These are phyloP conservation scores for Sylvilagus bachmani DNA, from an alignment of 2,113 vertebrate species.

Conservation along the genomic window DNA sequence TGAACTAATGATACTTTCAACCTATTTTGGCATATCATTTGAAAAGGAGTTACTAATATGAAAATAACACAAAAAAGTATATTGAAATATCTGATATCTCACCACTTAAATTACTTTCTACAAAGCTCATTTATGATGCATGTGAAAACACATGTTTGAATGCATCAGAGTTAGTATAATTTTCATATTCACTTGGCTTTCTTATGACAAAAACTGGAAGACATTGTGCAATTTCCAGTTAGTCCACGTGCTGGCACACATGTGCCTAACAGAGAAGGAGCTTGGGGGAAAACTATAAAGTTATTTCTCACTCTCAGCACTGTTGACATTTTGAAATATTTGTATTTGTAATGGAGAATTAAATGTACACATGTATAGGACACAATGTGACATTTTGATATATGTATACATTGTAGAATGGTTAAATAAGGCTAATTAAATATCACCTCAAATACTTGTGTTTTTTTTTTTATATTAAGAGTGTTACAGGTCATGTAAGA, in stretches of 20 bases:
- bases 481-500: no score
- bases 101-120: neutral
- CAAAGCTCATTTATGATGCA: neutral
- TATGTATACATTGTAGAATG: no score
- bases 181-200: constrained; percentile 11
- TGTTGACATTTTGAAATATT: neutral
- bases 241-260: neutral
- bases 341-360: no score
- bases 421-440: no score
- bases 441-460: no score
- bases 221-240: neutral
- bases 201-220: neutral
- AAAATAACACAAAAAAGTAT: constrained; percentile 13
- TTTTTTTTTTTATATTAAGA: no score
- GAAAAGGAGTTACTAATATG: neutral
- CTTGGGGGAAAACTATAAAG: neutral
- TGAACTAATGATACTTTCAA: neutral
- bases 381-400: no score
- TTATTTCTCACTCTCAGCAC: neutral
- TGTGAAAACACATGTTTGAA: neutral
- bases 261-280: neutral
- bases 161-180: neutral
- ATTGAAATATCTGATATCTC: neutral
- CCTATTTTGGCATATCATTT: neutral
- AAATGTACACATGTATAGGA: no score